Evolutionary conservation across 2,113 vertebrate genomes (phyloP), one percentile per base, ranked within the genome.

Genomic region (Platycercus adscitus): DNA sequence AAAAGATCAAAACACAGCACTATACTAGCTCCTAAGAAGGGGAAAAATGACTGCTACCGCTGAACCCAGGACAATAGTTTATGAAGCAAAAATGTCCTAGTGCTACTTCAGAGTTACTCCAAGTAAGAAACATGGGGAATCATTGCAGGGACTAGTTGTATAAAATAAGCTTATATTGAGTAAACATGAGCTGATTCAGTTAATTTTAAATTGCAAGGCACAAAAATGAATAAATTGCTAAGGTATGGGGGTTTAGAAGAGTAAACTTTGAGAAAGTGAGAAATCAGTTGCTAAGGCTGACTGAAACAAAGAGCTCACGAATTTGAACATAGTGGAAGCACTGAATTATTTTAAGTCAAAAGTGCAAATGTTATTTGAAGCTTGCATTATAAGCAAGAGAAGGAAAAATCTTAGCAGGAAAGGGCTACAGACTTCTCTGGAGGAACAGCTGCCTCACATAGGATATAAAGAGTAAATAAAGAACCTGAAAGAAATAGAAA

Each of bases 321-420:
- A 70, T 61, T 94, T 91, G 26, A 82, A 85, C 20, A 19, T 10
- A 46, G 15, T 46, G 31, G 46, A 43, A 81, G 17, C 37, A 73
- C 19, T 16, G 53, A 73, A 88, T 83, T 90, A 82, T 72, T 92
- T 63, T 73, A 86, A 94, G 71, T 81, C 64, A 88, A 66, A 94
- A 73, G 68, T 83, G 31, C 26, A 86, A 93, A 83, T 23, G n/a
- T 2, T 73, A 29, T 90, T 63, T 88, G 63, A 83, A 92, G 75
- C 26, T 86, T 82, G n/a, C 44, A 83, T 70, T 88, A 25, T 46
- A 78, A 73, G 61, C 21, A 64, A 88, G 58, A 79, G 12, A 4
- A 12, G 17, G 18, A 76, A 66, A 73, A 56, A 29, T 37, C 37
- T 70, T 66, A 49, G 4, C 35, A 93, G 37, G 47, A 94, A 92